Evolutionary conservation across 1,140 invertebrate species (phyloP).

Genomic region (Oppia nitens): DNA sequence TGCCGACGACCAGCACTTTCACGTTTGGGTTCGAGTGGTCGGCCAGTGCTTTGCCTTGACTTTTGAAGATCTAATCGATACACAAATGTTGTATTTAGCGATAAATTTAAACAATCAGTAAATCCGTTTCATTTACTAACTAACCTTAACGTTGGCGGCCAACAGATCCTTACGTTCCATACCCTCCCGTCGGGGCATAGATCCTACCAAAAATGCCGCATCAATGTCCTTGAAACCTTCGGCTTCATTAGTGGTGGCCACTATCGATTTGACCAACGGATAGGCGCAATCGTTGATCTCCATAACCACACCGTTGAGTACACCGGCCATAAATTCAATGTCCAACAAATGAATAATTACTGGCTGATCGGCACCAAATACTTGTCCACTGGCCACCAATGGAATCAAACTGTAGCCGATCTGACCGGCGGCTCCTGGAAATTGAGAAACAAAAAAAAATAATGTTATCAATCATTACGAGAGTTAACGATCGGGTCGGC

Average conservation of each 20-base stretch:
- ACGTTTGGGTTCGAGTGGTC: constrained; percentile 83
- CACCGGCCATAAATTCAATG: constrained; percentile 84
- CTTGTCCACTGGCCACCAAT: constrained; percentile 83
- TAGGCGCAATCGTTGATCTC: constrained; percentile 90
- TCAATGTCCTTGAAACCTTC: constrained; percentile 89
- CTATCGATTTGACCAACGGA: constrained; percentile 62
- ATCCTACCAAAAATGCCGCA: constrained; percentile 92
- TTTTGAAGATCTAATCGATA: constrained; percentile 64
- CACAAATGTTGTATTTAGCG: neutral
- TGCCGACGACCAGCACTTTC: constrained; percentile 88
- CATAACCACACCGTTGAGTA: constrained; percentile 90
- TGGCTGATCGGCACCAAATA: constrained; percentile 80
- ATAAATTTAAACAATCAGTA: neutral
- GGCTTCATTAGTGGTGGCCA: constrained; percentile 68
- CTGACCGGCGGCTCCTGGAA: constrained; percentile 95
- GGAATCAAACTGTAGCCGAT: constrained; percentile 94
- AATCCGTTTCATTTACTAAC: neutral
- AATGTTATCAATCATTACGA: neutral
- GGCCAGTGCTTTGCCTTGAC: constrained; percentile 75
- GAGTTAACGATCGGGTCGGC: neutral
- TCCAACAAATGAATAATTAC: constrained; percentile 81
- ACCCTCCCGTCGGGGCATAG: constrained; percentile 94
- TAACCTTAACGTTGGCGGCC: constrained; percentile 75
- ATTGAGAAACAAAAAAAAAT: neutral
- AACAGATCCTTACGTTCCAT: constrained; percentile 97